These are phyloP conservation scores for Brachionus asplanchnoidis DNA, from an alignment of 1,140 invertebrate genomes.

Conservation along the genomic window DNA sequence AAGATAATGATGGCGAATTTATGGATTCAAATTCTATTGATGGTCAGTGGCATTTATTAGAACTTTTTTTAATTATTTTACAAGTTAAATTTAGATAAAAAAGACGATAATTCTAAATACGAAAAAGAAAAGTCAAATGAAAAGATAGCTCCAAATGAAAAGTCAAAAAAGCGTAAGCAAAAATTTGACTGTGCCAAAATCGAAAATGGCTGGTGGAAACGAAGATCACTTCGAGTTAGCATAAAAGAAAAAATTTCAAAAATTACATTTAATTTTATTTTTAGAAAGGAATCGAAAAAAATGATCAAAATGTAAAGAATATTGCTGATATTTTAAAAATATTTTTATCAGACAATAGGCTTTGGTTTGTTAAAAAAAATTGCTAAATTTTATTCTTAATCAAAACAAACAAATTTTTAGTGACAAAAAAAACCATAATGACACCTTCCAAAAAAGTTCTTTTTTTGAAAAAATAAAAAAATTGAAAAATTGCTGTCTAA, in stretches of 20 bases:
- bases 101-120: neutral
- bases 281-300: slow-evolving; percentile 36
- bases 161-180: neutral
- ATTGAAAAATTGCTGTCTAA: neutral
- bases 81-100: neutral
- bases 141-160: neutral
- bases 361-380: neutral
- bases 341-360: neutral
- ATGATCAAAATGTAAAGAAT: neutral
- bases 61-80: neutral
- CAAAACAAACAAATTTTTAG: neutral
- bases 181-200: neutral
- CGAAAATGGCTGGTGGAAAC: neutral
- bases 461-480: no score
- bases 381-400: neutral
- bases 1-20: neutral
- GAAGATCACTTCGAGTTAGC: neutral
- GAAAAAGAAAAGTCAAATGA: no score
- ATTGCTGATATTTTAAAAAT: slow-evolving; percentile 26
- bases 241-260: neutral
- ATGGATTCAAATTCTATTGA: neutral
- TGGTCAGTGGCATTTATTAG: neutral
- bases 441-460: neutral
- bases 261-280: neutral
- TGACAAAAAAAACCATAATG: slow-evolving; percentile 8